A percentile compares a stretch with the other conserved stretches of the same genome.
phyloP scores from a whole-genome alignment of 2,113 vertebrate species.

The Podilymbus podiceps region DNA sequence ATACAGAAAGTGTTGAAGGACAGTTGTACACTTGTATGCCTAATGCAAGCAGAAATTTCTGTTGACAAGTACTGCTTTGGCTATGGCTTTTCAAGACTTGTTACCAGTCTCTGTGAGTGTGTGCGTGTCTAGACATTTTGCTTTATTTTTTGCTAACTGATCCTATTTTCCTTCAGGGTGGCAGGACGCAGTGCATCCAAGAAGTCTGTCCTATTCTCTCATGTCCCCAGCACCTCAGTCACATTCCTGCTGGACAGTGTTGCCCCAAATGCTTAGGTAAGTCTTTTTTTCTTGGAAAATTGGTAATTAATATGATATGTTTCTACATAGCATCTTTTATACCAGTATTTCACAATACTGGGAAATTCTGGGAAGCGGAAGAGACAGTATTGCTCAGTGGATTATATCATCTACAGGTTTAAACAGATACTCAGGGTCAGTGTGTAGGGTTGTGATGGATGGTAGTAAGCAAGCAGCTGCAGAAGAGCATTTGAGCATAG shows the following conservation, averaged over 20 bases:
- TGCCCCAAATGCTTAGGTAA: constrained; percentile 94
- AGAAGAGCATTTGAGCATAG: background rate
- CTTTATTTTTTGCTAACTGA: constrained; percentile 11
- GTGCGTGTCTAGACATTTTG: background rate
- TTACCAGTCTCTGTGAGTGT: background rate
- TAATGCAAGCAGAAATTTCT: background rate
- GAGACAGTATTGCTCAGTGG: background rate
- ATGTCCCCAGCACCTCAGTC: constrained; percentile 92
- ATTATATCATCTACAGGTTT: background rate
- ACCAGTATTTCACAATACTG: background rate
- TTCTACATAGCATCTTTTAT: background rate
- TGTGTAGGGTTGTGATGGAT: background rate
- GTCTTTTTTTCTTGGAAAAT: background rate
- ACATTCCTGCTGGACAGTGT: constrained; percentile 87
- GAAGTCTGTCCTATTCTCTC: constrained; percentile 95
- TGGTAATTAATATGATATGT: background rate
- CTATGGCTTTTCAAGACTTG: background rate
- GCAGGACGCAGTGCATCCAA: constrained; percentile 86
- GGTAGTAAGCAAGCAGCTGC: background rate
- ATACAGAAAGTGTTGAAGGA: background rate
- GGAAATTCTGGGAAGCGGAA: background rate
- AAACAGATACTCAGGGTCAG: background rate
- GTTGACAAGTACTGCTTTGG: background rate
- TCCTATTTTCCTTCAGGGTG: constrained; percentile 81
- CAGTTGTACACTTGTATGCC: background rate